phyloP scores from a whole-genome alignment of 2,113 vertebrate genomes.

The Ailurus styani region DNA sequence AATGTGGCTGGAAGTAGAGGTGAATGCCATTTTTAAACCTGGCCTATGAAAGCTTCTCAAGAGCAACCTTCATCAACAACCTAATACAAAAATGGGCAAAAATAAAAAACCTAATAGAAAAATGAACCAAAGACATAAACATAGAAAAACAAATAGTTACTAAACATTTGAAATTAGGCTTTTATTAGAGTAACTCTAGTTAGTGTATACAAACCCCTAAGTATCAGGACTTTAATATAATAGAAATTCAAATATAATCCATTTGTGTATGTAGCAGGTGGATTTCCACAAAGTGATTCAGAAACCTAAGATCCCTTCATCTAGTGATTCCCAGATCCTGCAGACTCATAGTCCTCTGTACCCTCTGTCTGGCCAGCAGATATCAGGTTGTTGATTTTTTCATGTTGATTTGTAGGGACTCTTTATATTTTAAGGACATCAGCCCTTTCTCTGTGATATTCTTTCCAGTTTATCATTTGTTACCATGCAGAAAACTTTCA shows the following conservation, averaged over 20 bases:
- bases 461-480: neutral
- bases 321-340: neutral
- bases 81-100: neutral
- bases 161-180: neutral
- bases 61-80: neutral
- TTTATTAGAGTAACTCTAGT: neutral
- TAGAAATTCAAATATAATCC: neutral
- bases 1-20: neutral
- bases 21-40: neutral
- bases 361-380: neutral
- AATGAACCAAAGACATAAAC: neutral
- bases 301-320: neutral
- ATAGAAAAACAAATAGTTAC: conserved; percentile 20
- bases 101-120: neutral
- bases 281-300: neutral
- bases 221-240: neutral
- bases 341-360: neutral
- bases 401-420: neutral
- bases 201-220: neutral
- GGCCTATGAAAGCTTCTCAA: neutral
- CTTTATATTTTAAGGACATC: neutral
- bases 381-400: neutral
- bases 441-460: neutral
- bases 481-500: neutral
- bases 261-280: neutral